Conservation (phyloP, 37 sponge, comb jelly and placozoan species). For the Hormiphora californensis region DNA sequence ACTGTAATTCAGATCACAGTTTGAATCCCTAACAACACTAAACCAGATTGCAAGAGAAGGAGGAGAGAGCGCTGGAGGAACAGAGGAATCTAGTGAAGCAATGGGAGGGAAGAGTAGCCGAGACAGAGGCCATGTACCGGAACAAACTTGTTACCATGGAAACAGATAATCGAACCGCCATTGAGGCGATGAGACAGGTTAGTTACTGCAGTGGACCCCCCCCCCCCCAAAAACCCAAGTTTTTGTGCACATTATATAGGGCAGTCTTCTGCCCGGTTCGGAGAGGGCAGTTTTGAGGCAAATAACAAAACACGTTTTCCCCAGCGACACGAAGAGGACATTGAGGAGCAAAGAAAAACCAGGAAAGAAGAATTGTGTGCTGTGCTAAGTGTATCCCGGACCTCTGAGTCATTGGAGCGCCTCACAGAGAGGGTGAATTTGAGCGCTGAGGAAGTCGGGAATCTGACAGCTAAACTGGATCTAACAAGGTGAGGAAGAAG, state of each 20-base stretch:
- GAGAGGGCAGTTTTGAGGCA: not conserved
- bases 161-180: not conserved
- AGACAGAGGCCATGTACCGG: not conserved
- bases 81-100: not conserved
- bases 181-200: not conserved
- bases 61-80: not conserved
- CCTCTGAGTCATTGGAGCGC: not conserved
- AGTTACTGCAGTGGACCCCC: too few relatives aligned
- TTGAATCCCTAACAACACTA: too few relatives aligned
- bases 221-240: too few relatives aligned
- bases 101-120: conserved; percentile 28
- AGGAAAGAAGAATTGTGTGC: conserved; percentile 53
- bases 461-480: conserved; percentile 10
- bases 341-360: not conserved
- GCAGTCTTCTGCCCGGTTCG: too few relatives aligned
- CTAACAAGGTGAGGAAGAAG: not conserved
- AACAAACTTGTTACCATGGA: not conserved
- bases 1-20: too few relatives aligned
- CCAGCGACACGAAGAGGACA: conserved; percentile 19
- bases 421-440: conserved; percentile 10
- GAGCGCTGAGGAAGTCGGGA: conserved; percentile 34
- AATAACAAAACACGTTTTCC: not conserved
- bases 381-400: conserved; percentile 26
- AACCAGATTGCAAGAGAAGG: conserved; percentile 22
- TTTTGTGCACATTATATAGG: too few relatives aligned